Conservation (phyloP, 2,797 vertebrate species). For the Clamator glandarius region DNA sequence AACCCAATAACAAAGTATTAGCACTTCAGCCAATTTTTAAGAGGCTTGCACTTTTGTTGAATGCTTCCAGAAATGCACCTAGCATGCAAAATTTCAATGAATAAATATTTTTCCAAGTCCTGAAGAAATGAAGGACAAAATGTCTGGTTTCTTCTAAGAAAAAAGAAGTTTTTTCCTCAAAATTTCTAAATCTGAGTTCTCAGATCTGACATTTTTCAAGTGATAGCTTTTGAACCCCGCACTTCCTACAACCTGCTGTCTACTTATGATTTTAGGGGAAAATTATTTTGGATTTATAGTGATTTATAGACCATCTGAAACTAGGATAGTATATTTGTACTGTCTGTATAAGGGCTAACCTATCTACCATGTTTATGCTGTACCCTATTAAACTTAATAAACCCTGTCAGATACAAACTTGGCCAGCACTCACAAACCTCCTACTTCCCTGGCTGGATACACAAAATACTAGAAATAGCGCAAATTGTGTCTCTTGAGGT, state of each 20-base stretch:
- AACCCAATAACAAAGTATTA: not conserved
- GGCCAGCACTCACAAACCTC: not conserved
- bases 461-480: not conserved
- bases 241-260: not conserved
- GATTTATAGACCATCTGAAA: not conserved
- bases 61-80: not conserved
- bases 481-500: slow-evolving; percentile 1
- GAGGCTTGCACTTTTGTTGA: not conserved
- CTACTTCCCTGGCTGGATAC: not conserved
- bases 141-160: not conserved
- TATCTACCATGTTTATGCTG: not conserved
- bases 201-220: not conserved
- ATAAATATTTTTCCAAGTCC: not conserved
- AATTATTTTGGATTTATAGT: not conserved
- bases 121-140: not conserved
- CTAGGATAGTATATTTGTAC: not conserved
- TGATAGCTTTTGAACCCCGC: not conserved
- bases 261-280: not conserved
- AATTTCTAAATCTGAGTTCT: not conserved
- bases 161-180: not conserved
- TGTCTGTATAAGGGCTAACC: not conserved
- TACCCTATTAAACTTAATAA: slow-evolving; percentile 7
- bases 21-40: not conserved
- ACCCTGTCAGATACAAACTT: slow-evolving; percentile 2
- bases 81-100: not conserved